Base-by-base conservation (phyloP, 2,888 invertebrate species). In the Nebria salina region DNA sequence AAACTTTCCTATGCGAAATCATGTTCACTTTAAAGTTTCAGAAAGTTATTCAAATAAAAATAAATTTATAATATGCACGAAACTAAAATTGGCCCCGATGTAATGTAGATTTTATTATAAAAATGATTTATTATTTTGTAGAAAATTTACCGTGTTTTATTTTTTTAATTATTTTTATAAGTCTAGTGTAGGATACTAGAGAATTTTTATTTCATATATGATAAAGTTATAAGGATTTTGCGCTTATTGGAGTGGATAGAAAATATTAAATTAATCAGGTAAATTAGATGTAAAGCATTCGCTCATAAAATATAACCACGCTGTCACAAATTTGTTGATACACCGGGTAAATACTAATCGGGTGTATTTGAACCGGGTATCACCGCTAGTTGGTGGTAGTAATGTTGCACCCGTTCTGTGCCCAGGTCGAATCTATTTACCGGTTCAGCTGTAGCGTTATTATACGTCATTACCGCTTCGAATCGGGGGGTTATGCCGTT, bases 391-490 rank as follows among this genome's bases (percentile, higher is more conserved):
- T 54, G 54, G 54, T 54, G 54, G 54, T 54, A 54, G 54, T 54
- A 54, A 54, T 54, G 54, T 54, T 13, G 54, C 54, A 54, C 54
- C 11, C 13, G 54, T 54, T 2, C 54, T 54, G 34, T 8, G 54
- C 20, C 68, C 68, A 20, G 68, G 26, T 26, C 8, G 26, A 68
- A 68, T 68, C 68, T 68, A 68, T 68, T 68, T 68, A 68, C 68
- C 68, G 68, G 68, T 68, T 68, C 68, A 68, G 68, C 68, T 20
- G 20, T 20, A 68, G 68, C 68, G 68, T 68, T 68, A 68, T 68
- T 68, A 68, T 68, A 68, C 68, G 68, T 68, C 68, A 68, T 68
- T 68, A 68, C 68, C 68, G 68, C 15, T 68, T 11, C 68, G 68
- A 6, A 20, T n/a, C 54, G 54, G 54, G 54, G 7, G 54, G 54